phyloP scores from a whole-genome alignment of 1,140 invertebrate genomes.

The Probaryconus sp. region DNA sequence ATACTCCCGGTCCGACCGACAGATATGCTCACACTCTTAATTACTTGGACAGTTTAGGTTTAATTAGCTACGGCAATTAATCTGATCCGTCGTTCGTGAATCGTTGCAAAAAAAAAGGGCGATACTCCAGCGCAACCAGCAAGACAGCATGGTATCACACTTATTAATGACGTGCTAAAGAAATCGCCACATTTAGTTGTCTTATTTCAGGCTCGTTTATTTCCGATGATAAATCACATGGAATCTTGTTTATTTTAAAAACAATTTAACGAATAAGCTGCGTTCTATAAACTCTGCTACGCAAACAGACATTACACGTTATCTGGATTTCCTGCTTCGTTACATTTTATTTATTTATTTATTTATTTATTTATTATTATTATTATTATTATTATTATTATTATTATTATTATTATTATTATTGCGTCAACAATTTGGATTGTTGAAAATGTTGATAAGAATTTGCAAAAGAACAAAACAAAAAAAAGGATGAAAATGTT shows the following conservation, averaged over 20 bases:
- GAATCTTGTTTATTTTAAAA: conserved; percentile 46
- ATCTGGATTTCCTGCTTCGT: too few species aligned
- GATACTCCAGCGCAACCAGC: conserved; percentile 27
- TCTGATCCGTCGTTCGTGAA: conserved; percentile 64
- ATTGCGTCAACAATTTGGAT: too few species aligned
- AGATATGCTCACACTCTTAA: conserved; percentile 67
- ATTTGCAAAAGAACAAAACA: too few species aligned
- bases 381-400: too few species aligned
- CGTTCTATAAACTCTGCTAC: too few species aligned
- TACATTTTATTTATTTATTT: too few species aligned
- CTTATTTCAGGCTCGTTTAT: conserved; percentile 44
- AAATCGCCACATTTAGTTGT: conserved; percentile 55
- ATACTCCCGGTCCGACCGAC: conserved; percentile 63
- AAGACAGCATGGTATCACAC: conserved; percentile 56
- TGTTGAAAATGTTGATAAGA: too few species aligned
- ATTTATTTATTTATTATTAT: too few species aligned
- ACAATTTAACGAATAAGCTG: conserved; percentile 48
- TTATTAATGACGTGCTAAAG: conserved; percentile 59
- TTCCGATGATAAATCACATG: conserved; percentile 48
- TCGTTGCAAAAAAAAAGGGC: conserved; percentile 41
- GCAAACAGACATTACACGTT: too few species aligned
- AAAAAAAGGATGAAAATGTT: too few species aligned
- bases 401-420: too few species aligned
- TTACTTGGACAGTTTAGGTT: conserved; percentile 68
- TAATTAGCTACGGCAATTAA: conserved; percentile 73